phyloP scores from a whole-genome alignment of 2,797 vertebrate genomes.

The Nyctalus aviator region DNA sequence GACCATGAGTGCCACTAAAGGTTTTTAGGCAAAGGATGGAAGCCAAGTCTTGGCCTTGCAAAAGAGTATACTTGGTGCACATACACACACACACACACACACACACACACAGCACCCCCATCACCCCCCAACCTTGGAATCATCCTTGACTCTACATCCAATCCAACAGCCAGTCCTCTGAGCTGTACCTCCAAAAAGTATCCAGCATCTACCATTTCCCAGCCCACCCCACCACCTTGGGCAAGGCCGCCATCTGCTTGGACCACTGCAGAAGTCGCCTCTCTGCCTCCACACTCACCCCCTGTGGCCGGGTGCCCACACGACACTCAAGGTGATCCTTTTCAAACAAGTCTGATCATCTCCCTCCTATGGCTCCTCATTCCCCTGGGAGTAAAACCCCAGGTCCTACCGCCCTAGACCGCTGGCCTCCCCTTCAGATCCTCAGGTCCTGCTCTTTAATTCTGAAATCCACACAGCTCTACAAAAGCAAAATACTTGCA shows the following conservation, averaged over 20 bases:
- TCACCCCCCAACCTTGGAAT: not conserved
- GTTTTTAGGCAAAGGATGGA: not conserved
- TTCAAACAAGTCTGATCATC: not conserved
- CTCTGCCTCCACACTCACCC: not conserved
- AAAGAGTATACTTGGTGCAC: not conserved
- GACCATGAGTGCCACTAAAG: not conserved
- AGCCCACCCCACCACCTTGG: not conserved
- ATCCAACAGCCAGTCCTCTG: not conserved
- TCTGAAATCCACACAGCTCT: not conserved
- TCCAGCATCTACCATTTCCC: not conserved
- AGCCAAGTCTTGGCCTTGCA: not conserved
- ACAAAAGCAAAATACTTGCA: not conserved
- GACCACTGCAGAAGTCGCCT: not conserved
- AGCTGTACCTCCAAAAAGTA: not conserved
- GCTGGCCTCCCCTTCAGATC: not conserved
- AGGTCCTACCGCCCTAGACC: not conserved
- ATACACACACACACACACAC: not conserved
- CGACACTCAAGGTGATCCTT: rapidly evolving
- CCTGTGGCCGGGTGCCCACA: not conserved
- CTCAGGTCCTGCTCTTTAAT: not conserved
- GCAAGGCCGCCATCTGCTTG: not conserved
- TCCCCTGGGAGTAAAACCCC: not conserved
- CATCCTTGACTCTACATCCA: not conserved
- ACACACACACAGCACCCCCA: not conserved
- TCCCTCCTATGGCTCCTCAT: not conserved